Evolutionary conservation across 2,888 invertebrate genomes (phyloP), one percentile per base, ranked within the genome.

Genomic region (Lymantria dispar): DNA sequence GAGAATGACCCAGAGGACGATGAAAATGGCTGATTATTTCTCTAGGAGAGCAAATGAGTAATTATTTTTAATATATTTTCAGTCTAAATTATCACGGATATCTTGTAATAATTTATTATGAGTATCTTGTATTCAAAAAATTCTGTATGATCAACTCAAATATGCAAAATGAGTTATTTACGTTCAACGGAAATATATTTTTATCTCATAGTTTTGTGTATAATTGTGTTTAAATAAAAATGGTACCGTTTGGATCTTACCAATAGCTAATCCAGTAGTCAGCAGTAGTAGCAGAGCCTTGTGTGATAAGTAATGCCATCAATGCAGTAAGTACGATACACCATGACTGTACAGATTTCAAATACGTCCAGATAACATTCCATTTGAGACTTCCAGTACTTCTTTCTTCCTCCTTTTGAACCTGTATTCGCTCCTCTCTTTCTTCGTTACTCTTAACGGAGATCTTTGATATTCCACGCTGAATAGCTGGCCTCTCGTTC

Each of bases 261-360:
- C 96, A 96, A 68, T 92, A 94, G 62, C 95, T 95, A 0, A 96
- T 90, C 92, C 95, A 96, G 67, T 92, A 96, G 70, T 96, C 96
- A 0, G 94, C 92, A 0, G 93, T 93, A 13, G 94, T 95, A 0
- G 94, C 94, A 14, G 93, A 80, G 0, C 87, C 76, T 73, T 96
- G 95, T 0, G 95, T 92, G 3, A 94, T 46, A 0, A 94, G n/a
- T 40, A 94, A 91, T 0, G 93, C 75, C 0, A 91, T 7, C 0
- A 93, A 36, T 0, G 95, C 88, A 0, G 91, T 44, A 0, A 74
- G 10, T 0, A 95, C 83, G 0, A 92, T 74, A 41, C 80, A 85
- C 57, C 91, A 84, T n/a, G 94, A 94, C 1, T 93, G 87, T 22
- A 93, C 84, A 0, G 92, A 79, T 30, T 75, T 77, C 45, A 95